These are phyloP conservation scores for Marmota monax DNA, from an alignment of 2,113 vertebrate genomes.

Conservation along the genomic window DNA sequence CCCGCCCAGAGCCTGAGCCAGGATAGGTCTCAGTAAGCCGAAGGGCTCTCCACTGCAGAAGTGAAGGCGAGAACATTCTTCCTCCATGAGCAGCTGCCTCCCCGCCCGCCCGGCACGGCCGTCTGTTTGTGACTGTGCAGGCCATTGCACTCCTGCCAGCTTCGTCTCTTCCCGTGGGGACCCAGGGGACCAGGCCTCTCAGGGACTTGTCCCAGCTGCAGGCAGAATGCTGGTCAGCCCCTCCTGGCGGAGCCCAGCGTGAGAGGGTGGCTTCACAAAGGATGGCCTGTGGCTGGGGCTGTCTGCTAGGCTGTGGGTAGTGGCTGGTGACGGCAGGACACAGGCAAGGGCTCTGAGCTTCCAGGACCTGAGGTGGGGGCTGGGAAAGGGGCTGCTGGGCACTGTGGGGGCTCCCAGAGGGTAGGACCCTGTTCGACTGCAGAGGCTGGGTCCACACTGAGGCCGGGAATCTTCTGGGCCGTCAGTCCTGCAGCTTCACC, in stretches of 20 bases:
- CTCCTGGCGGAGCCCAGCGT: conserved; percentile 65
- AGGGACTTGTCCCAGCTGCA: conserved; percentile 74
- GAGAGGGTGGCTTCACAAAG: conserved; percentile 73
- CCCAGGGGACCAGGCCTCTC: neutral
- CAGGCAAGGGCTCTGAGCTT: neutral
- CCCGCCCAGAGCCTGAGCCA: neutral
- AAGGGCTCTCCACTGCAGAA: neutral
- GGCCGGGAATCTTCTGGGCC: neutral
- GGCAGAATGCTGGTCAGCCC: conserved; percentile 62
- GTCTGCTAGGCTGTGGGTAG: neutral
- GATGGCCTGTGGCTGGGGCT: conserved; percentile 41
- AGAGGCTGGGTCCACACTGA: neutral
- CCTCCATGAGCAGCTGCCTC: conserved; percentile 65
- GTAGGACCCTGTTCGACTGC: neutral
- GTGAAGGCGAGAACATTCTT: neutral
- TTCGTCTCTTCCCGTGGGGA: neutral
- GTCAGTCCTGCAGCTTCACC: neutral
- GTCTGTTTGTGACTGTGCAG: conserved; percentile 1
- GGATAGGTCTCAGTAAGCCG: conserved; percentile 5
- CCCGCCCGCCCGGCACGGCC: neutral
- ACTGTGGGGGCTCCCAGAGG: neutral
- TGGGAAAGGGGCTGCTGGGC: neutral
- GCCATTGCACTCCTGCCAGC: conserved; percentile 35
- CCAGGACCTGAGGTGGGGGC: neutral
- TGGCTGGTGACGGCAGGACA: neutral